Conservation (phyloP, 2,888 invertebrate genomes). For the Chaitophorus viminalis region DNA sequence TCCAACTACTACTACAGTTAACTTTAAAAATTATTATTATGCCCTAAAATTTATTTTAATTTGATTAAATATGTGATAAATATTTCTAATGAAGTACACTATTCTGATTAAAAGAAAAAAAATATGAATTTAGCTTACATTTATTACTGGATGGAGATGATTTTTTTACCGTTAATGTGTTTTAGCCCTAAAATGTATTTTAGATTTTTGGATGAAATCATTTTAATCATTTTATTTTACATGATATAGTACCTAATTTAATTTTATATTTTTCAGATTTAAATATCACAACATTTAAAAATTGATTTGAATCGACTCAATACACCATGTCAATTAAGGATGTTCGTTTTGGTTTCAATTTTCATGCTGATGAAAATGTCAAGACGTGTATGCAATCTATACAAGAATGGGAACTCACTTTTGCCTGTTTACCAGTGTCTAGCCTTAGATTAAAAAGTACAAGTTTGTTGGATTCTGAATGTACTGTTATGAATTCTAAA, state of each 20-base stretch:
- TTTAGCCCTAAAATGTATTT: too few species aligned
- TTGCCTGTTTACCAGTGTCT: constrained; percentile 36
- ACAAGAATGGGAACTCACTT: constrained; percentile 40
- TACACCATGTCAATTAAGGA: constrained; percentile 49
- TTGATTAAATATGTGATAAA: too few species aligned
- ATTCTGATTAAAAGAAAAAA: neutral
- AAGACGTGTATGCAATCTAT: constrained; percentile 34
- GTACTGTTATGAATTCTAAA: constrained; percentile 30
- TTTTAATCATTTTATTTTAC: neutral
- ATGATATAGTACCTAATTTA: neutral
- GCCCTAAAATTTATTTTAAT: too few species aligned
- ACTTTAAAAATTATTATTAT: too few species aligned
- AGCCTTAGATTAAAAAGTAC: constrained; percentile 32
- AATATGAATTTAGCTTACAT: neutral
- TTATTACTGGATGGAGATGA: neutral
- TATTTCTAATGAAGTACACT: too few species aligned
- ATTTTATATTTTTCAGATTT: constrained; percentile 21
- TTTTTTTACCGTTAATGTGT: too few species aligned
- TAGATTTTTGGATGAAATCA: too few species aligned
- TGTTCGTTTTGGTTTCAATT: constrained; percentile 54
- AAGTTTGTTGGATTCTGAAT: neutral
- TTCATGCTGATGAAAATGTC: constrained; percentile 10
- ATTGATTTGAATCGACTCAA: neutral
- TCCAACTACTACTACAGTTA: too few species aligned
- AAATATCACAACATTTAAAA: neutral